Evolutionary conservation across 1,140 invertebrate species (phyloP).

Genomic region (Sinella curviseta): DNA sequence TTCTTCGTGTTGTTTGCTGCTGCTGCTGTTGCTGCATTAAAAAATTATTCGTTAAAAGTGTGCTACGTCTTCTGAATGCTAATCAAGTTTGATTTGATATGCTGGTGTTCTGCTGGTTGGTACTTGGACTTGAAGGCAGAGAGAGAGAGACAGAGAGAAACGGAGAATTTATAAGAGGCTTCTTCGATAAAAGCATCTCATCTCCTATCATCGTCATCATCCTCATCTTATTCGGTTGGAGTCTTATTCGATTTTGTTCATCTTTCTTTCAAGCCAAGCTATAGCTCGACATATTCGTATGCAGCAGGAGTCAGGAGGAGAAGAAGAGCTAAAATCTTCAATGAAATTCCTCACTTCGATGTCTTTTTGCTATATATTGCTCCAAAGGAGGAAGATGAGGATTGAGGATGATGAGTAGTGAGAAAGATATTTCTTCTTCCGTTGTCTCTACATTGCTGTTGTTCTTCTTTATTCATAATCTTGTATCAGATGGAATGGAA

Average conservation of each 20-base stretch:
- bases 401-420: too few relatives aligned
- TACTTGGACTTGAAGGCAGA: not conserved
- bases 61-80: constrained; percentile 11
- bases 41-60: constrained; percentile 13
- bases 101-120: not conserved
- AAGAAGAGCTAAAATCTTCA: not conserved
- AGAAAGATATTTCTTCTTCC: too few relatives aligned
- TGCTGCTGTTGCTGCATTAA: not conserved
- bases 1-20: not conserved
- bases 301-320: not conserved
- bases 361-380: too few relatives aligned
- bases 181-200: constrained; percentile 6
- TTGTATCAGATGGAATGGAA: too few relatives aligned
- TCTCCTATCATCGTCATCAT: not conserved
- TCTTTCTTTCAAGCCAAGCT: too few relatives aligned
- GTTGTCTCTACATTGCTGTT: too few relatives aligned
- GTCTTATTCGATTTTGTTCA: not conserved
- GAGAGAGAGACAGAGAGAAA: not conserved
- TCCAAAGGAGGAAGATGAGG: too few relatives aligned
- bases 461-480: too few relatives aligned
- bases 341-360: too few relatives aligned
- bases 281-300: not conserved
- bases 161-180: not conserved
- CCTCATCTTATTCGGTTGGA: too few relatives aligned
- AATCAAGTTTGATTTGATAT: not conserved